Percentiles rank a stretch among this genome's conserved stretches.
Conservation (phyloP, 1,140 invertebrate genomes). For the Lethocerus indicus region DNA sequence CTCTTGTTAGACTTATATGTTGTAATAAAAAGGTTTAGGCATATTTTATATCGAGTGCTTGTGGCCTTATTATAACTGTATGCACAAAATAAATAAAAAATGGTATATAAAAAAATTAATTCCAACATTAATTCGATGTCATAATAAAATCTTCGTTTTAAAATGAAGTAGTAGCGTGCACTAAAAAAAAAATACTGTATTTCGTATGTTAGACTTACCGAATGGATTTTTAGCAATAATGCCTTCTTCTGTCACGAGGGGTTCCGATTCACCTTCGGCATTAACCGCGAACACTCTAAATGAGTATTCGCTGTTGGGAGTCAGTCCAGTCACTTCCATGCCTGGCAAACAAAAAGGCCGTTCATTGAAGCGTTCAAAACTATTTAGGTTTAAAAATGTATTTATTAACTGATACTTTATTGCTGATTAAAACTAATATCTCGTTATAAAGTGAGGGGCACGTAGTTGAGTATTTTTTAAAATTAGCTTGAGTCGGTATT, state of each 20-base stretch:
- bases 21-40: no score
- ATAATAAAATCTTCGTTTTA: background rate
- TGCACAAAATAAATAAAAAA: no score
- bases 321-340: slow-evolving; percentile 69
- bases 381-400: slow-evolving; percentile 8
- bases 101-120: no score
- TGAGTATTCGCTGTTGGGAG: slow-evolving; percentile 81
- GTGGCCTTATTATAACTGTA: no score
- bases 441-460: no score
- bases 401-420: background rate
- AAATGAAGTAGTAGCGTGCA: background rate
- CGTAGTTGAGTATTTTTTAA: no score
- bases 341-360: slow-evolving; percentile 26
- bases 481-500: no score
- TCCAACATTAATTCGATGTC: no score
- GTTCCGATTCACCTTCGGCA: slow-evolving; percentile 87
- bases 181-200: background rate
- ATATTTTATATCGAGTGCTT: no score
- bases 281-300: slow-evolving; percentile 94
- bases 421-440: no score
- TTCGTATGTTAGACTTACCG: slow-evolving; percentile 28
- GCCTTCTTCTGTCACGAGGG: slow-evolving; percentile 65
- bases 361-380: slow-evolving; percentile 1
- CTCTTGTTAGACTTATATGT: no score
- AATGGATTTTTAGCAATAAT: slow-evolving; percentile 95